Conservation (phyloP, 2,113 vertebrate species). For the Rhynchomys soricoides region DNA sequence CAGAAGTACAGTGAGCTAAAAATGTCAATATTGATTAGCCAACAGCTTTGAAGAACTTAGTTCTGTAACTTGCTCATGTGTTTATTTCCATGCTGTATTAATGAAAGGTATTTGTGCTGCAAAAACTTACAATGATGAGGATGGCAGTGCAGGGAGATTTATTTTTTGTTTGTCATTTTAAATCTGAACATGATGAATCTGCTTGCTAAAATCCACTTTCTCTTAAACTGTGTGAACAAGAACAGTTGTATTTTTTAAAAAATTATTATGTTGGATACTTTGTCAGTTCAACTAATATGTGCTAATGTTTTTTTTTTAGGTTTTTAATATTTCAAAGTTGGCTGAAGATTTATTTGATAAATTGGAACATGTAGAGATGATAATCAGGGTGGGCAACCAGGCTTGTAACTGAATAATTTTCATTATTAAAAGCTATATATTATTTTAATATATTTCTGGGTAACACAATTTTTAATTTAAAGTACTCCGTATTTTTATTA, state of each 20-base stretch:
- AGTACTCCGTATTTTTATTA: neutral
- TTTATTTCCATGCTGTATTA: neutral
- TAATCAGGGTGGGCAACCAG: neutral
- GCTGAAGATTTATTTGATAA: constrained; percentile 4
- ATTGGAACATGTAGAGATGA: neutral
- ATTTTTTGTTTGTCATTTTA: neutral
- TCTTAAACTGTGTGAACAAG: neutral
- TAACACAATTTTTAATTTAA: constrained; percentile 2
- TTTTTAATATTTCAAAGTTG: constrained; percentile 34
- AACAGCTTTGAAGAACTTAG: neutral
- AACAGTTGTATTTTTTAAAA: neutral
- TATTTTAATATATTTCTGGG: constrained; percentile 1
- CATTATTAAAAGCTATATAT: constrained; percentile 15
- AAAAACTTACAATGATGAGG: neutral
- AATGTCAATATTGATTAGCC: neutral
- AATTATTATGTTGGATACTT: neutral
- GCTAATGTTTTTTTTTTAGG: neutral
- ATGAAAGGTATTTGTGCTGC: neutral
- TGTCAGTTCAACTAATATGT: neutral
- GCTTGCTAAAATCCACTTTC: neutral
- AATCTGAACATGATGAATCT: neutral
- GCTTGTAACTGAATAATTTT: neutral
- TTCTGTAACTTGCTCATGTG: neutral
- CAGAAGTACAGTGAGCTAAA: neutral
- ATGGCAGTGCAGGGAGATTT: neutral